phyloP scores from a whole-genome alignment of 1,140 invertebrate genomes.

The Trachymyrmex cornetzi region DNA sequence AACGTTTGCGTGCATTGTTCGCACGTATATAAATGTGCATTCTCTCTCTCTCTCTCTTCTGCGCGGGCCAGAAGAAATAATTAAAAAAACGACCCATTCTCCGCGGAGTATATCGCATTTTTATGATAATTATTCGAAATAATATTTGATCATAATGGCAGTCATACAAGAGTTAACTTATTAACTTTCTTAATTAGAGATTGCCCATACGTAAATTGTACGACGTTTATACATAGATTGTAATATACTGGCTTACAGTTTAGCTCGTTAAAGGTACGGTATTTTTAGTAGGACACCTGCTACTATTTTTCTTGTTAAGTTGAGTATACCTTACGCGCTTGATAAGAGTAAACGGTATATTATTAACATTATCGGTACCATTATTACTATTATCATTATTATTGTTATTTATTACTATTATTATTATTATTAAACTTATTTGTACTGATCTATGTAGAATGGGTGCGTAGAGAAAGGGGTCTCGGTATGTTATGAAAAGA shows the following conservation, averaged over 20 bases:
- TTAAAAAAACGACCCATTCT: neutral
- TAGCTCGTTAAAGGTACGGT: constrained; percentile 75
- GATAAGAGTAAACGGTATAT: constrained; percentile 70
- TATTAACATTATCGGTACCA: constrained; percentile 61
- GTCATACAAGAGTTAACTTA: constrained; percentile 71
- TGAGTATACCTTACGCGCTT: constrained; percentile 66
- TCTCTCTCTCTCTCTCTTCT: constrained; percentile 1
- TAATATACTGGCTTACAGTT: constrained; percentile 68
- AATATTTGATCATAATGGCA: constrained; percentile 74
- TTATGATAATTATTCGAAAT: constrained; percentile 54
- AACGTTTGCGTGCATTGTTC: neutral
- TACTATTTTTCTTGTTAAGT: constrained; percentile 72
- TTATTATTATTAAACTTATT: constrained; percentile 73
- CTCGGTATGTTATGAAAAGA: constrained; percentile 40
- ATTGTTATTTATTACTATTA: constrained; percentile 68
- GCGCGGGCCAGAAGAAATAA: constrained; percentile 37
- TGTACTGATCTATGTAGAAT: constrained; percentile 78
- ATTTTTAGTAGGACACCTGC: constrained; percentile 75
- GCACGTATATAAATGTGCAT: constrained; percentile 16
- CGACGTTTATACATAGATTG: constrained; percentile 73
- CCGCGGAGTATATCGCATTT: constrained; percentile 16
- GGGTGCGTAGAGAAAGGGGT: constrained; percentile 69
- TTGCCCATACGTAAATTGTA: constrained; percentile 71
- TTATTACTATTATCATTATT: constrained; percentile 71
- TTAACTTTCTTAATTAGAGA: constrained; percentile 65